Evolutionary conservation across 2,113 vertebrate genomes (phyloP).

Genomic region (Eptesicus fuscus): DNA sequence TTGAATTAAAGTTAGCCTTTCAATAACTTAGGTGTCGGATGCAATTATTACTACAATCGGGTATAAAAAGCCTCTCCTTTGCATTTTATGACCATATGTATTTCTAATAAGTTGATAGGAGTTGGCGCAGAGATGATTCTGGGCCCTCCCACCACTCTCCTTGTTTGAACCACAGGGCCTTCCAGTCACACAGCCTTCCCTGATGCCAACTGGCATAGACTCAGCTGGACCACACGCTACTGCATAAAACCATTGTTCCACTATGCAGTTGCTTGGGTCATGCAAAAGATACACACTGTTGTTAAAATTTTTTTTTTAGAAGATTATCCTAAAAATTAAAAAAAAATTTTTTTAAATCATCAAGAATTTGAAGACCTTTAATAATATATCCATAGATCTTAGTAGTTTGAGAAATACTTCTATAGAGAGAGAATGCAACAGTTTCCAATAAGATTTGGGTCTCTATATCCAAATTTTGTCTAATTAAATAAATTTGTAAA

Average conservation of each 20-base stretch:
- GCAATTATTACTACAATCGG: neutral
- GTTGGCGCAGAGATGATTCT: neutral
- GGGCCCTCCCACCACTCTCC: neutral
- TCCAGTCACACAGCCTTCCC: neutral
- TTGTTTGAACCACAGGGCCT: neutral
- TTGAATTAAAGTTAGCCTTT: neutral
- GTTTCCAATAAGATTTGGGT: neutral
- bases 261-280: neutral
- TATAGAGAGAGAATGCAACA: neutral
- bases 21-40: neutral
- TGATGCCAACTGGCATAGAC: neutral
- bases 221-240: neutral
- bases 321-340: neutral
- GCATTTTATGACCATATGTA: neutral
- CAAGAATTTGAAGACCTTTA: constrained; percentile 7
- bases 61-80: neutral
- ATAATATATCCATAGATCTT: neutral
- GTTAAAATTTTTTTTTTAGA: neutral
- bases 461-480: neutral
- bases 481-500: constrained; percentile 15
- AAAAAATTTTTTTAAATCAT: neutral
- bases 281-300: neutral
- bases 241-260: neutral
- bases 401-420: neutral
- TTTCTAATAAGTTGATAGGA: neutral